Evolutionary conservation across 2,888 invertebrate species (phyloP).

Genomic region (Operophtera brumata): DNA sequence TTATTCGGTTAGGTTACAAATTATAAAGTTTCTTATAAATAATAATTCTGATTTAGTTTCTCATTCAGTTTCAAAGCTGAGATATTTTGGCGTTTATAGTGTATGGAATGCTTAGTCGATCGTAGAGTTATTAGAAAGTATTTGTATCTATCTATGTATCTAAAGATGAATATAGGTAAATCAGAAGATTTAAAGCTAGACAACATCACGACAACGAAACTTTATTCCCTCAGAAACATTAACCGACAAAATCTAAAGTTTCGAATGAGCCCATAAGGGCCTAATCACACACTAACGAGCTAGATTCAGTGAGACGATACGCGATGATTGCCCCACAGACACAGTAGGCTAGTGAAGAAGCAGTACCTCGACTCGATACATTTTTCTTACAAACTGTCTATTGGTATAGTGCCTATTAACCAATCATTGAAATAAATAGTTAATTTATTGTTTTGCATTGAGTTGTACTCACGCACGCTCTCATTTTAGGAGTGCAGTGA

Average conservation of each 20-base stretch:
- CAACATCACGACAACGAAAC: constrained; percentile 20
- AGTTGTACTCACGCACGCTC: too few species aligned
- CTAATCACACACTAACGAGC: constrained; percentile 35
- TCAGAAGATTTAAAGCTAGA: background rate
- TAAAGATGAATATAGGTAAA: too few species aligned
- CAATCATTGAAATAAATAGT: background rate
- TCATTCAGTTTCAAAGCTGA: too few species aligned
- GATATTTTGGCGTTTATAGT: too few species aligned
- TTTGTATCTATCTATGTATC: too few species aligned
- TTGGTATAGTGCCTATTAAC: background rate
- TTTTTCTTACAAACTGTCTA: background rate
- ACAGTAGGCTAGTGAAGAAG: constrained; percentile 3
- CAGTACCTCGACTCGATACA: background rate
- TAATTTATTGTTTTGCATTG: too few species aligned
- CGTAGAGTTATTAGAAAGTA: too few species aligned
- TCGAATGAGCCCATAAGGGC: constrained; percentile 26
- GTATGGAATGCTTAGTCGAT: too few species aligned
- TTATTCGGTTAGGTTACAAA: background rate
- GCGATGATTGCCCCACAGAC: constrained; percentile 23
- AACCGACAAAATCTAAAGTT: constrained; percentile 18
- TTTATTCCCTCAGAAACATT: constrained; percentile 15
- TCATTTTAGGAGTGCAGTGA: too few species aligned
- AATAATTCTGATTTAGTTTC: too few species aligned
- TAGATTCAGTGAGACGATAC: constrained; percentile 27
- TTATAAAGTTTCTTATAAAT: too few species aligned